phyloP scores from a whole-genome alignment of 2,797 vertebrate species.

The Tinamus major region DNA sequence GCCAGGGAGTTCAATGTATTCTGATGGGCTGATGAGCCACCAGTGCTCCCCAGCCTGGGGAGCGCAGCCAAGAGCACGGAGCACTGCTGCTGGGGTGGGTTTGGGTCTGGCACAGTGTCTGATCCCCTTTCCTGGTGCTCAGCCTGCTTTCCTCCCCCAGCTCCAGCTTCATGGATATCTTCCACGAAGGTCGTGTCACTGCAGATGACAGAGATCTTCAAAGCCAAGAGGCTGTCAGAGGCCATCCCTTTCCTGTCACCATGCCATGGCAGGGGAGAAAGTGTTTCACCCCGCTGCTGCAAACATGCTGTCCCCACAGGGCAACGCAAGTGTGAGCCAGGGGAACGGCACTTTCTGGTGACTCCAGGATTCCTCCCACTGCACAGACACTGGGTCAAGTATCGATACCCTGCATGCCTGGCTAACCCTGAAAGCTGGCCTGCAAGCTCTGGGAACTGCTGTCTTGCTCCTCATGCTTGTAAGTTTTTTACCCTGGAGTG shows the following conservation, averaged over 20 bases:
- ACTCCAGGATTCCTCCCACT: background rate
- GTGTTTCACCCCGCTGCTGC: background rate
- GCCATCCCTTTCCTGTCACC: background rate
- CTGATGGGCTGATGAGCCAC: background rate
- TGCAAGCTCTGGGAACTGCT: background rate
- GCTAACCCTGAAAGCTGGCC: background rate
- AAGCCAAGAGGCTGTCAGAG: background rate
- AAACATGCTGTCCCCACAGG: background rate
- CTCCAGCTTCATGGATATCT: background rate
- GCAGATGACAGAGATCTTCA: background rate
- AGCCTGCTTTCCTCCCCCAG: accelerated
- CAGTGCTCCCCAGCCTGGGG: background rate
- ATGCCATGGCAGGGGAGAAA: background rate
- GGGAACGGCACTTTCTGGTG: background rate
- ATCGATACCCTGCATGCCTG: background rate
- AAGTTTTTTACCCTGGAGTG: background rate
- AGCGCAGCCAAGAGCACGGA: accelerated
- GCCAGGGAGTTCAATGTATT: background rate
- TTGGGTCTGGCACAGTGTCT: background rate
- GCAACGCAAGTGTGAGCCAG: background rate
- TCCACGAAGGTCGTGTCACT: accelerated
- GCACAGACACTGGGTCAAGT: background rate
- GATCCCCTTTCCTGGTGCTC: background rate
- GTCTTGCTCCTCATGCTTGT: background rate
- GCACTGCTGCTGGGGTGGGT: background rate